phyloP scores from a whole-genome alignment of 2,888 invertebrate genomes.

The Smittia aterrima region DNA sequence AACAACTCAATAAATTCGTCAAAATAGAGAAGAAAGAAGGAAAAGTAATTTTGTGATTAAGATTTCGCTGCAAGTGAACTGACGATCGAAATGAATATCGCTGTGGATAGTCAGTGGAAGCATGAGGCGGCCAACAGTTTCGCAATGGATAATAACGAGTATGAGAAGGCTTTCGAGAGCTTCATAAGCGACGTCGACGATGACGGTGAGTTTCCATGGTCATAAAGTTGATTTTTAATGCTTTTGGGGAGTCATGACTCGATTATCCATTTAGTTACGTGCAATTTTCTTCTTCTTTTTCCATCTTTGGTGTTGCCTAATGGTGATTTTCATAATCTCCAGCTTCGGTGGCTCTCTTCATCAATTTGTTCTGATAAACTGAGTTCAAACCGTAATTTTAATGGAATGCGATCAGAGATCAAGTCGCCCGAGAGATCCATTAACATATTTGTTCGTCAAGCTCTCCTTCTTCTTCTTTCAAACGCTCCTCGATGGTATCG shows the following conservation, averaged over 20 bases:
- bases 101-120: constrained; percentile 36
- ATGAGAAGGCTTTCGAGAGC: constrained; percentile 37
- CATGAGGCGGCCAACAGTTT: constrained; percentile 23
- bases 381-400: not conserved
- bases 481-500: not conserved
- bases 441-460: not conserved
- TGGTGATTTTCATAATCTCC: no score
- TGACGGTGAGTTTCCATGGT: constrained; percentile 17
- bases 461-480: not conserved
- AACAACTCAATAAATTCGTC: constrained; percentile 9
- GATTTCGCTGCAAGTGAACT: not conserved
- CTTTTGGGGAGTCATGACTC: constrained; percentile 3
- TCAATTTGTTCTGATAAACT: not conserved
- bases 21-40: constrained; percentile 18
- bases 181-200: constrained; percentile 37
- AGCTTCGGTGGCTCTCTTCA: not conserved
- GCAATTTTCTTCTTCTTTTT: not conserved
- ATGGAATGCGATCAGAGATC: not conserved
- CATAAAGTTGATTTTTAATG: not conserved
- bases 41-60: not conserved
- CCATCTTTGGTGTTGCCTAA: not conserved
- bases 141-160: constrained; percentile 31
- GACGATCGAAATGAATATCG: not conserved
- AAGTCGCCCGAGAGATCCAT: not conserved
- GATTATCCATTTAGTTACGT: not conserved